Evolutionary conservation across 2,888 invertebrate species (phyloP), one percentile per base, ranked within the genome.

Genomic region (Rhagium mordax): DNA sequence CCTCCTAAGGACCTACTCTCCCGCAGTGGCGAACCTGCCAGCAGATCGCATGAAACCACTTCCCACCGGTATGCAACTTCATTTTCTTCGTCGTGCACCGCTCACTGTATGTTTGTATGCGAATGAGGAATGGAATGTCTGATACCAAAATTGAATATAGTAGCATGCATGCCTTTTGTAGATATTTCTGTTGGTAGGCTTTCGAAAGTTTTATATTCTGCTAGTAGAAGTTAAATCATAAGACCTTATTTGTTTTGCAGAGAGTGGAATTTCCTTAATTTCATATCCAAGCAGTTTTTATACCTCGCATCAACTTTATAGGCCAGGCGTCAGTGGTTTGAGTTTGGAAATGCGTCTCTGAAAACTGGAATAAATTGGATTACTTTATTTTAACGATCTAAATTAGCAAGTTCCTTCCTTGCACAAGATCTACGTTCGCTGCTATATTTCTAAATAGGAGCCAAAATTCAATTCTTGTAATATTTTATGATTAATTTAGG

Each of bases 1-100:
- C 3, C 88, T 93, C 75, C 87, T 94, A 57, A 88, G 94, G 62
- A 91, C 93, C 0, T 94, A 93, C 84, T 93, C 94, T 13, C 93
- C 94, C 10, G 91, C 91, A 10, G 88, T 90, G 8, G 89, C 89
- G 0, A 90, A 91, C 1, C 88, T 92, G 8, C 91, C 92, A 0
- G 90, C 91, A 1, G 92, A 92, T 79, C 89, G 92, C 20, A 87
- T 90, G 64, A 91, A 92, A 83, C 83, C 89, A 1, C 84, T 91
- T 18, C 89, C 91, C 51, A 83, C 88, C 82, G 89, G 89, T 88
- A 85, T 86, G 82, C 47, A 53, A 55, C 41, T 20, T 10, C 8
- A 29, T 33, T 59, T 59, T 59, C 29, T 59, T 24, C 21, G 1
- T 20, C n/a, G n/a, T 48, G 16, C 21, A 13, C 2, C 3, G 20